These are phyloP conservation scores for Ennomos erosarius DNA, from an alignment of 2,888 invertebrate species.

Conservation along the genomic window DNA sequence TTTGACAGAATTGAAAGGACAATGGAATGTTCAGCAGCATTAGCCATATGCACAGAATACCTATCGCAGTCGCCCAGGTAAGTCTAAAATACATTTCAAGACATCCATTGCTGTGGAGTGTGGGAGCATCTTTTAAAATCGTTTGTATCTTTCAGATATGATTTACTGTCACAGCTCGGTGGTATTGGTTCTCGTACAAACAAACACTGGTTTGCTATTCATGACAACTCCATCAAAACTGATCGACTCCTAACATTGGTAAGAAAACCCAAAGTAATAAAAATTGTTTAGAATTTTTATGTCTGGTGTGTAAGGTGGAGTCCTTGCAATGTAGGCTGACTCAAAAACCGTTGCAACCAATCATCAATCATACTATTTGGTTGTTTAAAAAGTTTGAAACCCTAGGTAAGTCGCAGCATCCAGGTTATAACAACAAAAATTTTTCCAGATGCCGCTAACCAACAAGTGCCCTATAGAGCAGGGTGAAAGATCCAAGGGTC, in stretches of 20 bases:
- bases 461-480: constrained; percentile 88
- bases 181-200: constrained; percentile 93
- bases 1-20: constrained; percentile 66
- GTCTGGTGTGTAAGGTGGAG: too few relatives aligned
- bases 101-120: too few relatives aligned
- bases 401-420: too few relatives aligned
- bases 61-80: constrained; percentile 74
- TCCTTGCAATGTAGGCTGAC: not conserved
- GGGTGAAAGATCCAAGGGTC: constrained; percentile 87
- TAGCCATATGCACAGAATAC: constrained; percentile 78
- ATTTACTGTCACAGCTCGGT: constrained; percentile 91
- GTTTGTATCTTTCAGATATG: constrained; percentile 84
- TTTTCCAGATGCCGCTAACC: constrained; percentile 82
- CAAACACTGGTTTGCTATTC: constrained; percentile 96
- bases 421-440: too few relatives aligned
- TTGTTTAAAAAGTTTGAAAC: too few relatives aligned
- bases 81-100: constrained; percentile 3
- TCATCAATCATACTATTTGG: too few relatives aligned
- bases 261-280: constrained; percentile 30
- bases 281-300: too few relatives aligned
- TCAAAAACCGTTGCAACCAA: too few relatives aligned
- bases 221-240: constrained; percentile 91
- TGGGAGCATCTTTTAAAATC: too few relatives aligned
- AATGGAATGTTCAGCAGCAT: constrained; percentile 77
- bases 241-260: constrained; percentile 91